A percentile compares a stretch with the other conserved stretches of the same genome.
phyloP scores from a whole-genome alignment of 2,888 invertebrate genomes.

The Melanotus villosus region DNA sequence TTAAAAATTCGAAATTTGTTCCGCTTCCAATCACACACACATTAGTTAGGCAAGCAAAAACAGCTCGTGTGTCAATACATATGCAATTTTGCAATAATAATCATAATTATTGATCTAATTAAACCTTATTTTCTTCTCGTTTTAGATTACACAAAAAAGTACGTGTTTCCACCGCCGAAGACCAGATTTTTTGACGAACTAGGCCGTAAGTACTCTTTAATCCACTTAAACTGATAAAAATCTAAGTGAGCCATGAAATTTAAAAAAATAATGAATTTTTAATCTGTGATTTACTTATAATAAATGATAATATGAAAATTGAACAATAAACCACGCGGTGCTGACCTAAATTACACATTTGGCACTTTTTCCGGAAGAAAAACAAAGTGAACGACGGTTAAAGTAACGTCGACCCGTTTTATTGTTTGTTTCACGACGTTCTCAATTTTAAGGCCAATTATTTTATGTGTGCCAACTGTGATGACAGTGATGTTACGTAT shows the following conservation, averaged over 20 bases:
- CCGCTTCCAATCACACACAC: slow-evolving; percentile 13
- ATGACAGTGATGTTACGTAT: slow-evolving; percentile 43
- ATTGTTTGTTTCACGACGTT: slow-evolving; percentile 39
- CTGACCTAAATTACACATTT: slow-evolving; percentile 20
- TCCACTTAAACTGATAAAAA: no score
- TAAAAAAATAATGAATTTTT: no score
- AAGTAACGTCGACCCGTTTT: slow-evolving; percentile 34
- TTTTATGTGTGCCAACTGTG: slow-evolving; percentile 43
- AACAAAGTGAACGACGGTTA: slow-evolving; percentile 21
- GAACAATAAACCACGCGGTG: no score
- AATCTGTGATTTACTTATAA: no score
- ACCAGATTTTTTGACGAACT: slow-evolving; percentile 77
- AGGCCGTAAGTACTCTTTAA: slow-evolving; percentile 75
- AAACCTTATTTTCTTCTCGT: no score
- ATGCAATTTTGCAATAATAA: slow-evolving; percentile 23
- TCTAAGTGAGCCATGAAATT: no score
- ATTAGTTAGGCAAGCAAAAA: slow-evolving; percentile 14
- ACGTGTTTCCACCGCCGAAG: slow-evolving; percentile 62
- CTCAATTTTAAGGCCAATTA: slow-evolving; percentile 45
- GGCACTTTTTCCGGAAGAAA: slow-evolving; percentile 34
- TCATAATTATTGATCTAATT: no score
- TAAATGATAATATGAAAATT: no score
- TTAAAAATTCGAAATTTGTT: slow-evolving; percentile 10
- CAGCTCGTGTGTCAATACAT: slow-evolving; percentile 13
- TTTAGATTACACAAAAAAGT: slow-evolving; percentile 58